A percentile compares a stretch with the other conserved stretches of the same genome.
Conservation (phyloP, 2,113 vertebrate species). For the Nothoprocta perdicaria region DNA sequence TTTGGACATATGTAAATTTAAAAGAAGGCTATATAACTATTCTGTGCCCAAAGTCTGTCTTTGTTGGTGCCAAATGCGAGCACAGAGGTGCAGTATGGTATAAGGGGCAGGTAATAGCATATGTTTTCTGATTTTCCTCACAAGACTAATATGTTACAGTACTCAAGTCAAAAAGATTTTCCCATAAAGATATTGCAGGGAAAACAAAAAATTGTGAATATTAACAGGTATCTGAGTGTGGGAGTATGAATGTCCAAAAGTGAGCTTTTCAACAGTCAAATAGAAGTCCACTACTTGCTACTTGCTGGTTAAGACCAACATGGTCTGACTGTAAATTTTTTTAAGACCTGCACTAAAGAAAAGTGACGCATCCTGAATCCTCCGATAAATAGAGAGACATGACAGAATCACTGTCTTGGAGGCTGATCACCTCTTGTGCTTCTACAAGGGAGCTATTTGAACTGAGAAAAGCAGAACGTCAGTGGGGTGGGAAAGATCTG, state of each 20-base stretch:
- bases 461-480: not conserved
- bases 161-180: not conserved
- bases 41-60: not conserved
- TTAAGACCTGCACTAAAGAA: not conserved
- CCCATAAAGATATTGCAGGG: not conserved
- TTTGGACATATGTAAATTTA: not conserved
- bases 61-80: not conserved
- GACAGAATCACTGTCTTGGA: not conserved
- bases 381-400: not conserved
- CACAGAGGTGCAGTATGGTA: not conserved
- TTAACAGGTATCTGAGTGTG: not conserved
- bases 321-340: not conserved
- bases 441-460: not conserved
- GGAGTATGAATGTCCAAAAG: accelerated
- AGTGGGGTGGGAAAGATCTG: not conserved
- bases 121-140: not conserved
- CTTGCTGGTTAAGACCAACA: not conserved
- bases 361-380: not conserved
- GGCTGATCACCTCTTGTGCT: accelerated
- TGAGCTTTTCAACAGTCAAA: not conserved
- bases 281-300: not conserved
- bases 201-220: not conserved
- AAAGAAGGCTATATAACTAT: not conserved
- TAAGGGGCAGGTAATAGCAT: not conserved
- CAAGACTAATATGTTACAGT: not conserved